Percentiles rank a stretch among this genome's conserved stretches.
These are phyloP conservation scores for Peromyscus nudipes DNA, from an alignment of 2,797 vertebrate species.

Conservation along the genomic window DNA sequence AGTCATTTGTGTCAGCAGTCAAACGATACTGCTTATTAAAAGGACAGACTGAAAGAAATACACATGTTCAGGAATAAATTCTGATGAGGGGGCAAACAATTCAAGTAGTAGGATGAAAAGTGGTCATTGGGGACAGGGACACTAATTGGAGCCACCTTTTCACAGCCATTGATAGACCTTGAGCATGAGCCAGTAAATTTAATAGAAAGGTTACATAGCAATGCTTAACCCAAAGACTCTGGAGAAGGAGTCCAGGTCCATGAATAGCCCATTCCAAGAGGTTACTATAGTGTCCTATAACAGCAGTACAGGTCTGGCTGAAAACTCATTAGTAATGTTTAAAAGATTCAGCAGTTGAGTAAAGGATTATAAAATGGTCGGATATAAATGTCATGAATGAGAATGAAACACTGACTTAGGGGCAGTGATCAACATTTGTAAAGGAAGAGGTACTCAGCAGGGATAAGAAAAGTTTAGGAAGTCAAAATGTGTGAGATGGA, in stretches of 20 bases:
- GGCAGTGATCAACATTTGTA: not conserved
- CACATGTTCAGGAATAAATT: not conserved
- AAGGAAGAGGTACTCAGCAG: not conserved
- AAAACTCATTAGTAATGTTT: not conserved
- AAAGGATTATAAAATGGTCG: not conserved
- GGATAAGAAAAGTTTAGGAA: not conserved
- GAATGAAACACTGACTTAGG: not conserved
- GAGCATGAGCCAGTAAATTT: not conserved
- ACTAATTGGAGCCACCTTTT: not conserved
- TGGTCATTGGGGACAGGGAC: not conserved
- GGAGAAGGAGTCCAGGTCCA: not conserved
- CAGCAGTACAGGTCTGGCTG: not conserved
- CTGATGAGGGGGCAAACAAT: not conserved
- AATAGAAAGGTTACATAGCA: not conserved
- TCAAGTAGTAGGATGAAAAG: not conserved
- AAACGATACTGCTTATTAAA: constrained; percentile 6
- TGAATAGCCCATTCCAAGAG: not conserved
- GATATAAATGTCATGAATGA: not conserved
- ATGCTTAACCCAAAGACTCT: not conserved
- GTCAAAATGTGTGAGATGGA: not conserved
- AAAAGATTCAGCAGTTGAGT: not conserved
- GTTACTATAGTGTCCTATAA: not conserved
- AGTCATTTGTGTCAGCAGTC: not conserved
- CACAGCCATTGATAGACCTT: not conserved
- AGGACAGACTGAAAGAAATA: not conserved